These are phyloP conservation scores for Drosophila truncata DNA, from an alignment of 1,140 invertebrate species.

Conservation along the genomic window DNA sequence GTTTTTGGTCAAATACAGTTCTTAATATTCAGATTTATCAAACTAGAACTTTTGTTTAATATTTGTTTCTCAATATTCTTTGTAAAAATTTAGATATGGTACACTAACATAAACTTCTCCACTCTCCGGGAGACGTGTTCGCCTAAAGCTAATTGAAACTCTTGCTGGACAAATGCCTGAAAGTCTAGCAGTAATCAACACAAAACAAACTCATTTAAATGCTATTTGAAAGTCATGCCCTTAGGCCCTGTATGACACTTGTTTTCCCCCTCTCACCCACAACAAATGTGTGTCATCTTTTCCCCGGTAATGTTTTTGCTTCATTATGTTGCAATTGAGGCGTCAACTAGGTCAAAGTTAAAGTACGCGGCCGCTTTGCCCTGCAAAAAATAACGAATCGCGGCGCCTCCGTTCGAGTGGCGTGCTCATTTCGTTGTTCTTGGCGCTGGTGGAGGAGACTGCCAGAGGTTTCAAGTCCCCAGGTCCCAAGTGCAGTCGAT, in stretches of 20 bases:
- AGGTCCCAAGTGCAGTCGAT: conserved; percentile 42
- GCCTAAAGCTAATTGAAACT: conserved; percentile 24
- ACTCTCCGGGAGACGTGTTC: background rate
- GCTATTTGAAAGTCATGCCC: conserved; percentile 67
- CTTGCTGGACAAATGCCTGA: conserved; percentile 10
- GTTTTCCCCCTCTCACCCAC: conserved; percentile 12
- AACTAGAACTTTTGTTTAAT: no score
- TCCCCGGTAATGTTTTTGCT: conserved; percentile 4
- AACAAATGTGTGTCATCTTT: conserved; percentile 41
- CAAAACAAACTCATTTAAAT: conserved; percentile 70
- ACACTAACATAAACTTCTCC: background rate
- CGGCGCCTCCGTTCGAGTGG: conserved; percentile 61
- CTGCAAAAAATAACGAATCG: conserved; percentile 44
- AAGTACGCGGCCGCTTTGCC: conserved; percentile 36
- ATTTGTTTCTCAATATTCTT: no score
- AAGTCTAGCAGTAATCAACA: conserved; percentile 12
- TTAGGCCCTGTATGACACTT: conserved; percentile 59
- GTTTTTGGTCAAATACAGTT: no score
- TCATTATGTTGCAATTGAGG: conserved; percentile 66
- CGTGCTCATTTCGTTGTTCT: conserved; percentile 61
- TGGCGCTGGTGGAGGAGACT: conserved; percentile 11
- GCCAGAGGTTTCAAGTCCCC: conserved; percentile 18
- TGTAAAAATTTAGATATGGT: background rate
- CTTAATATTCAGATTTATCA: no score
- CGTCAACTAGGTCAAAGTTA: conserved; percentile 81